Evolutionary conservation across 2,113 vertebrate genomes (phyloP).

Genomic region (Typhlomys cinereus): DNA sequence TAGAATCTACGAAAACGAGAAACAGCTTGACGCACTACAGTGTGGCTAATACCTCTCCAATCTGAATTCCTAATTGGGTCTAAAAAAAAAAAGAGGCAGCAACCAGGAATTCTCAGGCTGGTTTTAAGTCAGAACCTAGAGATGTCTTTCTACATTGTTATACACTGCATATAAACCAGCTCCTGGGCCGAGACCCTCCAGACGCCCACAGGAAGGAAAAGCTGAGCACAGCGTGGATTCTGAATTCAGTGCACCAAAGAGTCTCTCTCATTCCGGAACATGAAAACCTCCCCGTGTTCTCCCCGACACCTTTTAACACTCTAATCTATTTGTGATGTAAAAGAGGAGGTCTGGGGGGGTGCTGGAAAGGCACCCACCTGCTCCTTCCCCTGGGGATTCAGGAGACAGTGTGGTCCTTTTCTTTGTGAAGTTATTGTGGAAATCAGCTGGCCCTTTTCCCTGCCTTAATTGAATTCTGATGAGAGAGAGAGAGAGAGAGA

Average conservation of each 20-base stretch:
- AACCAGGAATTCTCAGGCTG: conserved; percentile 57
- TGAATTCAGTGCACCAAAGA: background rate
- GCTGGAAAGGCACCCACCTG: background rate
- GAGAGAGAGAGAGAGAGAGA: too few relatives aligned
- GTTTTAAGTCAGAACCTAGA: conserved; percentile 55
- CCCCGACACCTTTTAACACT: background rate
- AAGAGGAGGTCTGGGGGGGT: background rate
- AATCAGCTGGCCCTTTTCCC: background rate
- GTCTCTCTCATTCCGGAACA: background rate
- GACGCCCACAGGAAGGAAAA: conserved; percentile 9
- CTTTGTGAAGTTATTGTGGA: background rate
- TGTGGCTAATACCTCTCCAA: conserved; percentile 30
- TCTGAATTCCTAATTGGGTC: conserved; percentile 62
- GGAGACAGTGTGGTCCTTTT: background rate
- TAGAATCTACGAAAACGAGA: conserved; percentile 43
- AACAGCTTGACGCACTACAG: conserved; percentile 26
- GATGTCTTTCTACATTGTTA: conserved; percentile 43
- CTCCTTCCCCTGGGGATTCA: background rate
- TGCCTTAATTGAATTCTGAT: background rate
- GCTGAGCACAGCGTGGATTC: background rate
- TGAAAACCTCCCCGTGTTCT: background rate
- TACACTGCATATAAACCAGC: background rate
- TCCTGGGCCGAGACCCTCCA: background rate
- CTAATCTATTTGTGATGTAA: background rate
- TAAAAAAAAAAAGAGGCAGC: background rate